Evolutionary conservation across 2,797 vertebrate genomes (phyloP), one percentile per base, ranked within the genome.

Genomic region (Glyptemys insculpta): DNA sequence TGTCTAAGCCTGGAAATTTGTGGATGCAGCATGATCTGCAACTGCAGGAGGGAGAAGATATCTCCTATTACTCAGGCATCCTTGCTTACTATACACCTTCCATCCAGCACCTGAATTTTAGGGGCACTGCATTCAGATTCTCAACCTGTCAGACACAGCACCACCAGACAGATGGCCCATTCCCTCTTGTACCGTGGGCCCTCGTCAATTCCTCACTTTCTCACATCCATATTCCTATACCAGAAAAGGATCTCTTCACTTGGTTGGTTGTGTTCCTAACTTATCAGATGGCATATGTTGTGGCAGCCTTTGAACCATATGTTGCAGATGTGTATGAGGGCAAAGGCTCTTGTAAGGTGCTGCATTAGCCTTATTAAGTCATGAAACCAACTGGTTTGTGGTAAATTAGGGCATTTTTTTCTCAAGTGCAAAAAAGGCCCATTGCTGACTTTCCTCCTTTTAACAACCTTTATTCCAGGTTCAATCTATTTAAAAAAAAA

Each of bases 321-420:
- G 9, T 31, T 76, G 88, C 59, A 79, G 82, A 86, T 27, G 5
- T 52, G 57, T 92, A 65, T 12, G 62, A 88, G 31, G 72, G 59
- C 83, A 89, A 86, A 91, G 47, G 52, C 5, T 92, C 87, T 86
- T 94, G 34, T 56, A 84, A 25, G 93, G 72, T 97, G 93, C 90
- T 90, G 72, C 8, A 62, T 65, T 52, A 93, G 76, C 62, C 31
- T 56, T 59, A 7, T 19, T 54, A 91, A 93, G 29, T 23, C 72
- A 11, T 90, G 57, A 54, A 93, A 94, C 29, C 79, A 93, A 86
- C 12, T 16, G 52, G 29, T 86, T n/a, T 88, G 86, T 25, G 31
- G 83, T 44, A 97, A 91, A 53, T 74, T 0, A 81, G 3, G 41
- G 87, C 34, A 5, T 74, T 83, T 7, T 7, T 65, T 95, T 79